Evolutionary conservation across 2,888 invertebrate genomes (phyloP), one percentile per base, ranked within the genome.

Genomic region (Andrena chrysosceles): DNA sequence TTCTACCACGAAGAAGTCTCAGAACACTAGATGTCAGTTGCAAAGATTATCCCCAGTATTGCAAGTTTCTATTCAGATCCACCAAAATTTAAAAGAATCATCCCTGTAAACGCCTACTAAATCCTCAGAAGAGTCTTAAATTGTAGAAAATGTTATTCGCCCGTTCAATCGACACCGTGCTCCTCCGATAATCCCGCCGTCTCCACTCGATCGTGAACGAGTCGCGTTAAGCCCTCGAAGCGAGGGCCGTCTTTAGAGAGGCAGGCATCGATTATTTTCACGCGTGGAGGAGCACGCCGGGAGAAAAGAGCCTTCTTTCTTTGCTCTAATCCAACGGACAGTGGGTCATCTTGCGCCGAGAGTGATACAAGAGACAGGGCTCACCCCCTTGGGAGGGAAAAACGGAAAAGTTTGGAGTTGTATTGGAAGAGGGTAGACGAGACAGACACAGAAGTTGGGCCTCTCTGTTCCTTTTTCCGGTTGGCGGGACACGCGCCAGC

Each of bases 241-340:
- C 29, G 52, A n/a, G 59, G 66, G 52, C 64, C 31, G 70, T 64
- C 59, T 64, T 75, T 56, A 68, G 62, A 26, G 20, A 20, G 20
- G 16, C 31, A 56, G 31, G 64, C 64, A 77, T 66, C 80, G 80
- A 91, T 92, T 92, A 92, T 92, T 92, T 92, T 90, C 90, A 90
- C 90, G 90, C 90, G 79, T 78, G 86, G 85, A 84, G 82, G 86
- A 87, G 72, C 89, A 87, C 85, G 84, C 70, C 68, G 16, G 60
- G 62, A 33, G 7, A 62, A 66, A 67, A 83, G 76, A 66, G 70
- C 83, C 78, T 85, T 80, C 78, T 85, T 80, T 75, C 64, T 74
- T 82, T 72, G 60, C 56, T 78, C 59, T 67, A 49, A 42, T 29
- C 29, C 59, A 35, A 35, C 64, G 35, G 79, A 77, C 83, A 87